Percentiles rank a stretch among this genome's conserved stretches.
Conservation (phyloP, 2,797 vertebrate genomes). For the Xiphorhynchus erythropygius region DNA sequence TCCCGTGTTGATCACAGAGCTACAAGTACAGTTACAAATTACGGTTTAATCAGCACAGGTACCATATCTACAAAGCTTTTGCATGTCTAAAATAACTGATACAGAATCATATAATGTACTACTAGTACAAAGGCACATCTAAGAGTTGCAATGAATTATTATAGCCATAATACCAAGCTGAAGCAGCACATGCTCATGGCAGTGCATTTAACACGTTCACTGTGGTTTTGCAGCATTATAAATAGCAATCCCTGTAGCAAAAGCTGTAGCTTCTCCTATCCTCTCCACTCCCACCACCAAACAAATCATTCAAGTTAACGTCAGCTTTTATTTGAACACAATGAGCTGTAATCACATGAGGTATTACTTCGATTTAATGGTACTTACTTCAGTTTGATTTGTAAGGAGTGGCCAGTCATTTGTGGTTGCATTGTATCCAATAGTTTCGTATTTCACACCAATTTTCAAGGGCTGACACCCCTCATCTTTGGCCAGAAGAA, state of each 20-base stretch:
- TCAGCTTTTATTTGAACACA: slow-evolving; percentile 53
- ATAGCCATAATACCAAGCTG: neutral
- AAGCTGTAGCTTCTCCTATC: slow-evolving; percentile 1
- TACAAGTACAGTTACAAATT: neutral
- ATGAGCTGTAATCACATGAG: slow-evolving; percentile 51
- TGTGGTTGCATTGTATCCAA: neutral
- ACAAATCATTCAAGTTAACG: neutral
- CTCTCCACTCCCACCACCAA: neutral
- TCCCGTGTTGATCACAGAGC: neutral
- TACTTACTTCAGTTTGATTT: slow-evolving; percentile 42
- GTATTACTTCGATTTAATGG: slow-evolving; percentile 38
- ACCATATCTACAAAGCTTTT: neutral
- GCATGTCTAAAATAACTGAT: neutral
- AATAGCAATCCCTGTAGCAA: slow-evolving; percentile 2
- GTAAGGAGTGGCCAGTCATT: slow-evolving; percentile 2
- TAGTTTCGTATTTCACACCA: neutral
- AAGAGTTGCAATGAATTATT: neutral
- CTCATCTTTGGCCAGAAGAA: neutral
- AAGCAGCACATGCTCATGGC: accelerated
- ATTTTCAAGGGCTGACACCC: neutral
- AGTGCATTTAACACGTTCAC: neutral
- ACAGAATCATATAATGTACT: neutral
- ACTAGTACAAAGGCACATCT: neutral
- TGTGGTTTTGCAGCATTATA: neutral
- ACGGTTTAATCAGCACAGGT: neutral